A percentile compares a stretch with the other conserved stretches of the same genome.
phyloP scores from a whole-genome alignment of 2,797 vertebrate genomes.

The Margarornis squamiger region DNA sequence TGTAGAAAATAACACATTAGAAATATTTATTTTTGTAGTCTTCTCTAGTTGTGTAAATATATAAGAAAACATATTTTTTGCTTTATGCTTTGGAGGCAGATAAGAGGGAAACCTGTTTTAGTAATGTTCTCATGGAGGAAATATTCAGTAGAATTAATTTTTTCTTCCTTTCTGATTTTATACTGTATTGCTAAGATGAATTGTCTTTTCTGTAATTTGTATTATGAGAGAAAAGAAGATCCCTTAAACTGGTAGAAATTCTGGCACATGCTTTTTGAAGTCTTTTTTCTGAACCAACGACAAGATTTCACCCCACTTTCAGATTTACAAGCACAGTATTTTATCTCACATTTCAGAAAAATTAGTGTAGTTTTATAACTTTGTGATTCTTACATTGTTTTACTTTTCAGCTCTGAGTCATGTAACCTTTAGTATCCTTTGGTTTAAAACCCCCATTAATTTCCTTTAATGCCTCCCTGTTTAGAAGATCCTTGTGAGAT shows the following conservation, averaged over 20 bases:
- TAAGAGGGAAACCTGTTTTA: neutral
- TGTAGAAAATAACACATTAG: neutral
- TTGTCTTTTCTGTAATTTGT: neutral
- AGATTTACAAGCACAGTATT: neutral
- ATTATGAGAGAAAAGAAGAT: neutral
- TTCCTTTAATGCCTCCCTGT: slow-evolving; percentile 11
- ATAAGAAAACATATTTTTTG: neutral
- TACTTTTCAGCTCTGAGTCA: slow-evolving; percentile 7
- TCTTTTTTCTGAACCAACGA: neutral
- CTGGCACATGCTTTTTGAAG: neutral
- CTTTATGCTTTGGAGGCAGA: neutral
- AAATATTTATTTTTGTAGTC: neutral
- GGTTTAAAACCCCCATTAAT: neutral
- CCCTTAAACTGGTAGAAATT: neutral
- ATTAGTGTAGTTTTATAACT: neutral
- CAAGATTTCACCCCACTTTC: neutral
- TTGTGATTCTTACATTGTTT: neutral
- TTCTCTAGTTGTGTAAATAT: neutral
- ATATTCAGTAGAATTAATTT: neutral
- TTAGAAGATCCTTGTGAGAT: neutral
- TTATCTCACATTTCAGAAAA: slow-evolving; percentile 5
- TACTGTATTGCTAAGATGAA: neutral
- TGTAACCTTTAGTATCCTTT: neutral
- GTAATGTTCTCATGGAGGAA: neutral
- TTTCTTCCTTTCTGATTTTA: neutral